phyloP scores from a whole-genome alignment of 1,140 invertebrate genomes.

The Ceratoteleas bidentatus region DNA sequence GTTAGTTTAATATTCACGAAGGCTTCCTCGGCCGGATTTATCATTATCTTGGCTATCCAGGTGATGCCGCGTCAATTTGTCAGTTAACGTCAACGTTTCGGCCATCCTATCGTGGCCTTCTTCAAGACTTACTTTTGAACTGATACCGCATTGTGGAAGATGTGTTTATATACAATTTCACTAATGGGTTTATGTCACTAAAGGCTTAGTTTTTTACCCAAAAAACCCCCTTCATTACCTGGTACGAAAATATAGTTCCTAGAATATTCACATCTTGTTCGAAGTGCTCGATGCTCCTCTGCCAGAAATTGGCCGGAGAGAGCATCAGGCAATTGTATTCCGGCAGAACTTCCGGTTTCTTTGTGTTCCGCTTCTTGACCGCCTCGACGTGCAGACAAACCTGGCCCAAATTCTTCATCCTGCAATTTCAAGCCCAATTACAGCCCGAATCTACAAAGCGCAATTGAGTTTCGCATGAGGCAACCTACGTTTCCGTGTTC shows the following conservation, averaged over 20 bases:
- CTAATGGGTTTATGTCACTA: too few species aligned
- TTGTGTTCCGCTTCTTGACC: slow-evolving; percentile 84
- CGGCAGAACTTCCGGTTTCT: slow-evolving; percentile 86
- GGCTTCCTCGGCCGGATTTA: too few species aligned
- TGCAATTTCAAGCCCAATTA: slow-evolving; percentile 63
- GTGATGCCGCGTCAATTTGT: too few species aligned
- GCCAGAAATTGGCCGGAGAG: slow-evolving; percentile 97
- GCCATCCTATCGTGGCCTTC: too few species aligned
- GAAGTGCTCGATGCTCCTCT: slow-evolving; percentile 89
- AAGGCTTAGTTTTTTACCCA: too few species aligned
- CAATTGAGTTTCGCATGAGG: neutral
- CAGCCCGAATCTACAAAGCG: neutral
- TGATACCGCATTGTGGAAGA: too few species aligned
- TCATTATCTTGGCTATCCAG: too few species aligned
- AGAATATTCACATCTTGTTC: slow-evolving; percentile 89
- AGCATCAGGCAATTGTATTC: slow-evolving; percentile 96
- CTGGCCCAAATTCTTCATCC: slow-evolving; percentile 87
- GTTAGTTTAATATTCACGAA: too few species aligned
- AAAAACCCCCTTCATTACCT: too few species aligned
- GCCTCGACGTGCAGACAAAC: slow-evolving; percentile 94
- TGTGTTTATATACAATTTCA: too few species aligned
- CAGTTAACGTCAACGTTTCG: too few species aligned
- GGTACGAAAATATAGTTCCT: slow-evolving; percentile 90
- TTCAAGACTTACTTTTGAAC: too few species aligned
- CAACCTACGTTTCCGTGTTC: slow-evolving; percentile 85